Percentiles rank a stretch among this genome's conserved stretches.
Conservation (phyloP, 1,140 invertebrate species). For the Tenebrio molitor region DNA sequence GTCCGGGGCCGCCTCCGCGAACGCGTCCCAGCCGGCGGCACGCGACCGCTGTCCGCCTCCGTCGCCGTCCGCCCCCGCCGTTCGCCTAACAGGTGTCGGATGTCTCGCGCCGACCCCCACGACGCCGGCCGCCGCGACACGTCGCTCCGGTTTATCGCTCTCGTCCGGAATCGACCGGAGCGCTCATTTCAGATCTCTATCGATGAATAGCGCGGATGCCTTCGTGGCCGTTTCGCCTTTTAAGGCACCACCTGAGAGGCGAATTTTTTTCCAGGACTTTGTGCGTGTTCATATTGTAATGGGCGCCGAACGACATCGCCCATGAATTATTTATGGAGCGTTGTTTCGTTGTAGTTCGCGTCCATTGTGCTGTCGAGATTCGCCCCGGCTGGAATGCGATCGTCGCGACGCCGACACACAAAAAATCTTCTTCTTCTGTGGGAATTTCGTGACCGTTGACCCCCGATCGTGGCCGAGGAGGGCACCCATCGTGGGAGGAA, state of each 20-base stretch:
- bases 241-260: conserved; percentile 49
- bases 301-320: conserved; percentile 34
- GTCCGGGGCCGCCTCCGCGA: conserved; percentile 44
- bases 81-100: conserved; percentile 52
- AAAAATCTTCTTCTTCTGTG: conserved; percentile 18
- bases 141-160: conserved; percentile 32
- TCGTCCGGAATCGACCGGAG: conserved; percentile 46
- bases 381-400: neutral
- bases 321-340: conserved; percentile 40
- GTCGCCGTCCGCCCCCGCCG: conserved; percentile 44
- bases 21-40: conserved; percentile 55
- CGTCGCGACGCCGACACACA: conserved; percentile 15
- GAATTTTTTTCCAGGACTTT: conserved; percentile 5
- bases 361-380: conserved; percentile 37
- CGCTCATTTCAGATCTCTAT: conserved; percentile 55
- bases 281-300: conserved; percentile 42
- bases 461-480: conserved; percentile 46
- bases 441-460: conserved; percentile 51
- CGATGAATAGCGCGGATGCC: conserved; percentile 53
- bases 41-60: conserved; percentile 63
- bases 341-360: conserved; percentile 7
- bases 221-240: conserved; percentile 48
- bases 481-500: conserved; percentile 40
- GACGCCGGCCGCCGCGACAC: neutral
- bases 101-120: conserved; percentile 9